These are phyloP conservation scores for Drosophila sturtevanti DNA, from an alignment of 1,140 invertebrate genomes.

Conservation along the genomic window DNA sequence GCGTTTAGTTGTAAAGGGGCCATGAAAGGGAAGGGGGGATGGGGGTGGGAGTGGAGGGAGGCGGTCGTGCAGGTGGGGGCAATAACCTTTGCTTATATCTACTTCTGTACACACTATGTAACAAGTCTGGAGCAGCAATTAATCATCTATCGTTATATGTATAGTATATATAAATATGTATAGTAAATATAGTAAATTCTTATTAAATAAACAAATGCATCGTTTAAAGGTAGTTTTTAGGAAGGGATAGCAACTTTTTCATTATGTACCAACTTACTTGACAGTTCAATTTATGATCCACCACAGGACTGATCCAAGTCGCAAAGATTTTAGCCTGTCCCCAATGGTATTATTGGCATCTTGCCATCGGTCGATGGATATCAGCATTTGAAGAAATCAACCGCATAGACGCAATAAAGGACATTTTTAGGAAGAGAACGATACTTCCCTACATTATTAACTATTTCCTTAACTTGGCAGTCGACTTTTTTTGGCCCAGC, in stretches of 20 bases:
- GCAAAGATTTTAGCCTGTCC: too few relatives aligned
- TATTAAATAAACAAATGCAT: conserved; percentile 73
- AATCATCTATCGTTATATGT: conserved; percentile 32
- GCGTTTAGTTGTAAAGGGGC: conserved; percentile 1
- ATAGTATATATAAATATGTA: background rate
- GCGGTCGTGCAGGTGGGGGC: conserved; percentile 29
- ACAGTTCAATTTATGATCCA: conserved; percentile 75
- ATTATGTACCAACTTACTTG: conserved; percentile 55
- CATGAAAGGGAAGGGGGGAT: conserved; percentile 12
- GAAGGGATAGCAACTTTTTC: background rate
- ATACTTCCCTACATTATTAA: conserved; percentile 11
- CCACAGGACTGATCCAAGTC: conserved; percentile 4
- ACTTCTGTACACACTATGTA: conserved; percentile 69
- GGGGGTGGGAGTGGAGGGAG: conserved; percentile 16
- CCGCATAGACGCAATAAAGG: too few relatives aligned
- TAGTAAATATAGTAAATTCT: conserved; percentile 40
- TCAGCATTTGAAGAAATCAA: too few relatives aligned
- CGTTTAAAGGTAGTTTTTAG: conserved; percentile 26
- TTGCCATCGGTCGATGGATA: too few relatives aligned
- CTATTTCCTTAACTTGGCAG: conserved; percentile 66
- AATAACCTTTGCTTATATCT: conserved; percentile 50
- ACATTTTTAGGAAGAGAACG: too few relatives aligned
- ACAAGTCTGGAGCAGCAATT: conserved; percentile 63
- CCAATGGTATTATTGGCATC: too few relatives aligned
- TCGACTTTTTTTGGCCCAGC: conserved; percentile 76